Evolutionary conservation across 1,140 invertebrate genomes (phyloP).

Genomic region (Pseudobourletiella spinata): DNA sequence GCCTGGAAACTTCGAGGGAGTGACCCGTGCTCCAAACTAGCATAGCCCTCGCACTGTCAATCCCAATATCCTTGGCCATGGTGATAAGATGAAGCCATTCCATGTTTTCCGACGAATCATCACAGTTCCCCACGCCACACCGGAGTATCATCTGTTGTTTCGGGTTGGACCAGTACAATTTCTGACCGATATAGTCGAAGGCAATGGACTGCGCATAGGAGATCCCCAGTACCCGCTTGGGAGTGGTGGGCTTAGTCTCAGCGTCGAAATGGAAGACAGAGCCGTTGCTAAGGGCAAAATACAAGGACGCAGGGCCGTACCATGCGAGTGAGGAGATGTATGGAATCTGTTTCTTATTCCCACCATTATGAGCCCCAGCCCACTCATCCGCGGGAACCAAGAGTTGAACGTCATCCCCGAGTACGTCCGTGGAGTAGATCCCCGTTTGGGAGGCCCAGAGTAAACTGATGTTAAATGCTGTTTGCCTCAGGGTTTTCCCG

Average conservation of each 20-base stretch:
- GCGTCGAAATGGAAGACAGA: constrained; percentile 18
- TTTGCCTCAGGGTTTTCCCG: constrained; percentile 55
- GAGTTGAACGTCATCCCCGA: constrained; percentile 27
- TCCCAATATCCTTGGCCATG: constrained; percentile 64
- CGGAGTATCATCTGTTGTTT: constrained; percentile 78
- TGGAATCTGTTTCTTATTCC: too few species aligned
- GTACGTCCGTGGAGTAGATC: constrained; percentile 24
- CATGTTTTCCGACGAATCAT: constrained; percentile 55
- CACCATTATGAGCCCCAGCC: background rate
- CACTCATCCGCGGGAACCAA: constrained; percentile 12
- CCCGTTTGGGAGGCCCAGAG: constrained; percentile 28
- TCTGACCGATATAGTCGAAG: constrained; percentile 78
- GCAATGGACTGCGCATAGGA: constrained; percentile 46
- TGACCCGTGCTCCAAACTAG: constrained; percentile 81
- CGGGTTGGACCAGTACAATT: constrained; percentile 81
- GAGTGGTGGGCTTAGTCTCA: background rate
- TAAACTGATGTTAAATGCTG: constrained; percentile 37
- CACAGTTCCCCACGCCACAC: constrained; percentile 62
- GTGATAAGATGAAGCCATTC: constrained; percentile 68
- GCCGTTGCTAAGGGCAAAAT: constrained; percentile 27
- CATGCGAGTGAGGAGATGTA: background rate
- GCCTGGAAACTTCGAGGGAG: constrained; percentile 62
- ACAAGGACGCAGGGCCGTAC: constrained; percentile 13
- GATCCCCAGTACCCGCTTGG: background rate
- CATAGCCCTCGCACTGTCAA: constrained; percentile 70